These are phyloP conservation scores for Eudasyphora cyanicolor DNA, from an alignment of 2,888 invertebrate genomes.

Conservation along the genomic window DNA sequence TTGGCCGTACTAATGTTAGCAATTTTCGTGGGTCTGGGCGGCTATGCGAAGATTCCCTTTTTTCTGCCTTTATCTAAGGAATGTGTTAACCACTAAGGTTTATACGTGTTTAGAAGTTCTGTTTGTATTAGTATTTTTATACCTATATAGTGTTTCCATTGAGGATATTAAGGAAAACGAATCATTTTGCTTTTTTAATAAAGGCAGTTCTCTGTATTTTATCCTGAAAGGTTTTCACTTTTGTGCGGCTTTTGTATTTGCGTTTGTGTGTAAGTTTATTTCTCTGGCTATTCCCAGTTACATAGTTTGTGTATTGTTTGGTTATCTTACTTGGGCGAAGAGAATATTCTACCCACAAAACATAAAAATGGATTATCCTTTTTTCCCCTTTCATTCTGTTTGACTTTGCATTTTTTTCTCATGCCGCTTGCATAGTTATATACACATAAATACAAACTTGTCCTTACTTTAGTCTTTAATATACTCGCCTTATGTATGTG, in stretches of 20 bases:
- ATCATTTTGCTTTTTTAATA: constrained; percentile 14
- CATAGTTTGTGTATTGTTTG: constrained; percentile 32
- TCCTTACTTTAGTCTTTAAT: background rate
- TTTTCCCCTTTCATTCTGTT: constrained; percentile 36
- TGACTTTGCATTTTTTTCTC: constrained; percentile 51
- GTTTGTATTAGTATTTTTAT: background rate
- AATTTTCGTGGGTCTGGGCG: background rate
- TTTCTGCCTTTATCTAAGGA: background rate
- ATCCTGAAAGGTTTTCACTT: constrained; percentile 26
- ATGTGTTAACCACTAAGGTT: constrained; percentile 43
- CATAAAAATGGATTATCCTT: constrained; percentile 58
- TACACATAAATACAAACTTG: background rate
- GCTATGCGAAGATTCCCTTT: background rate
- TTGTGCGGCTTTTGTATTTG: constrained; percentile 8
- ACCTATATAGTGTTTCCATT: background rate
- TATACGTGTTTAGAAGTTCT: background rate
- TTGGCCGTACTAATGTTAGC: background rate
- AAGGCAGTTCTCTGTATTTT: background rate
- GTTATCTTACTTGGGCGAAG: constrained; percentile 43
- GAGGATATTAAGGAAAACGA: background rate
- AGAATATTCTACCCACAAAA: constrained; percentile 56
- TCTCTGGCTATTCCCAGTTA: background rate
- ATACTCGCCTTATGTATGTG: constrained; percentile 13
- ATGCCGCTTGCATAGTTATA: background rate
- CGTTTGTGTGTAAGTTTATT: too few relatives aligned